Base-by-base conservation (phyloP, 2,888 invertebrate genomes). In the Tanytarsus gracilentus region DNA sequence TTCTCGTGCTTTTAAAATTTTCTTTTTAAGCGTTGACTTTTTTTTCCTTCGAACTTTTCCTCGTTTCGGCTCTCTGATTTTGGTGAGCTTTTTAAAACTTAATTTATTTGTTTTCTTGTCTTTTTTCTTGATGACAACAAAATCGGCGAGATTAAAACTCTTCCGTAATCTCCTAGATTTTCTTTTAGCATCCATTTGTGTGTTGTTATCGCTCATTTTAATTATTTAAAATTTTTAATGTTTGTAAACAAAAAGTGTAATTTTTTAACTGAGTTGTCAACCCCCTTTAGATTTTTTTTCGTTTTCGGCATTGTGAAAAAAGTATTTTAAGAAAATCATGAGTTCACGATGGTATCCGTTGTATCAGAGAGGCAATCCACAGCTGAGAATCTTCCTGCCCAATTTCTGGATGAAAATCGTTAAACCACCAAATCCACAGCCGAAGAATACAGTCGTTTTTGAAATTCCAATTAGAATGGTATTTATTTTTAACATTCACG, bases 331-430 rank as follows among this genome's bases (percentile, higher is more conserved):
- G n/a, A n/a, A n/a, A n/a, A n/a, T n/a, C n/a, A 74, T 74, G 74
- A 75, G 75, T 18, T 68, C 69, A 3, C 69, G 74, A 14, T 74
- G 90, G 83, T 96, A 96, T 76, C 96, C 95, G 1, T 69, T 94
- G 30, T 96, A 90, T 73, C 87, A 88, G 73, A 83, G 81, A 71
- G 97, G 97, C 11, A 90, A 91, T 72, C 97, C 98, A n/a, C 97
- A 97, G 70, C 75, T 92, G 29, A 77, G 97, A 62, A 80, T 97
- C 8, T 95, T 93, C 72, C 75, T 99, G 29, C 97, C 98, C 1
- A 93, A 97, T 72, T 98, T 98, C 75, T 98, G 94, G 93, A 84
- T 99, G 85, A 97, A 96, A 76, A 68, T 97, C 16, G 81, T 97
- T 0, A 79, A 83, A 60, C 84, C 91, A 1, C 68, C 71, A 3